These are phyloP conservation scores for Eueremaeus valkanovi DNA, from an alignment of 2,888 invertebrate species.

Conservation along the genomic window DNA sequence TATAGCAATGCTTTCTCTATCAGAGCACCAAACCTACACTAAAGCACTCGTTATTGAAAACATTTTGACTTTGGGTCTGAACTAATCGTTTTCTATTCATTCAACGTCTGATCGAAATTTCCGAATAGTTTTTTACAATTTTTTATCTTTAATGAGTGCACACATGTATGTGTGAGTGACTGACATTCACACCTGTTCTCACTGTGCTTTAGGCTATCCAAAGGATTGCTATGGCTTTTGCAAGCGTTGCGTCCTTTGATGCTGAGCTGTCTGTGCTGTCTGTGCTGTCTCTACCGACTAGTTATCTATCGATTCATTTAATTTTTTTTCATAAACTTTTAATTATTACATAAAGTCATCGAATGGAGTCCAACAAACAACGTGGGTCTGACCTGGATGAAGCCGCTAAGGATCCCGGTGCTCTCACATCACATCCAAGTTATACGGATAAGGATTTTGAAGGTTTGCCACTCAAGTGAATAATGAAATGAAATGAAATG, in stretches of 20 bases:
- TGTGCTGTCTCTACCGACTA: neutral
- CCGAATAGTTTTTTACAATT: no score
- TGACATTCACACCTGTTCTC: conserved; percentile 32
- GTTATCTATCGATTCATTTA: neutral
- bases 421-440: conserved; percentile 68
- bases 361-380: conserved; percentile 54
- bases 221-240: conserved; percentile 29
- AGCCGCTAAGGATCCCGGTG: conserved; percentile 80
- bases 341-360: neutral
- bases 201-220: conserved; percentile 19
- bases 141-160: conserved; percentile 20
- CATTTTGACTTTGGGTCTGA: neutral
- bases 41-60: conserved; percentile 18
- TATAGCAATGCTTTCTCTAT: neutral
- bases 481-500: neutral
- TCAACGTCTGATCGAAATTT: neutral
- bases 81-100: neutral
- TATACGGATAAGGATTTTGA: conserved; percentile 84
- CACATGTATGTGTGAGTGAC: conserved; percentile 1
- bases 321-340: neutral
- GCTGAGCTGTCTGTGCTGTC: conserved; percentile 25
- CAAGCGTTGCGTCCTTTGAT: conserved; percentile 11
- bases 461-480: conserved; percentile 59
- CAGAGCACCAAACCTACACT: neutral
- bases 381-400: conserved; percentile 59